phyloP scores from a whole-genome alignment of 2,797 vertebrate species.

The Liparis tanakae region DNA sequence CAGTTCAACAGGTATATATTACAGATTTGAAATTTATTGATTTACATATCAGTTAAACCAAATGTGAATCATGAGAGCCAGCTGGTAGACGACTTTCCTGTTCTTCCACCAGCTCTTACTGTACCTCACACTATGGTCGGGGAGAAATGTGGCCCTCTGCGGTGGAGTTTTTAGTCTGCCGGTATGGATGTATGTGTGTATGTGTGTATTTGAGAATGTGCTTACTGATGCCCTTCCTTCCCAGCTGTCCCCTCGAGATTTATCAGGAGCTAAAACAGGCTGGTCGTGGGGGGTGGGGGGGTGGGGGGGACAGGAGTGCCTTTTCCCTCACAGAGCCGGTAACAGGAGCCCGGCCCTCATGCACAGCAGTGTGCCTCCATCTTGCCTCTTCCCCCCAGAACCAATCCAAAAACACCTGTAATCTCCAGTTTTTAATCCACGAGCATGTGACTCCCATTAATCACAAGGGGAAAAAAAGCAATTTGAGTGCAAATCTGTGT shows the following conservation, averaged over 20 bases:
- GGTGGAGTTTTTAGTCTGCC: slow-evolving; percentile 65
- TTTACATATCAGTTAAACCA: slow-evolving; percentile 11
- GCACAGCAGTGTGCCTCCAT: slow-evolving; percentile 29
- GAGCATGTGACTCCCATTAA: slow-evolving; percentile 37
- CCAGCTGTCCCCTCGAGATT: slow-evolving; percentile 80
- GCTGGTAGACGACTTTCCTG: neutral
- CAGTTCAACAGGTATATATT: neutral
- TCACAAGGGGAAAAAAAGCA: slow-evolving; percentile 32
- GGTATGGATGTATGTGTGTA: slow-evolving; percentile 64
- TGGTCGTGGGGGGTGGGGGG: slow-evolving; percentile 47
- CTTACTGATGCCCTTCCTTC: slow-evolving; percentile 77
- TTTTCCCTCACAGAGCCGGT: slow-evolving; percentile 57
- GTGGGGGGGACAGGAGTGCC: slow-evolving; percentile 51
- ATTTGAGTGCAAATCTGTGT: slow-evolving; percentile 34
- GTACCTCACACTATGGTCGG: slow-evolving; percentile 30
- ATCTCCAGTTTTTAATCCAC: slow-evolving; percentile 54
- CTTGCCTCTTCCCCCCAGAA: slow-evolving; percentile 35
- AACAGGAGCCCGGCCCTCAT: slow-evolving; percentile 68
- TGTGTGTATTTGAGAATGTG: slow-evolving; percentile 75
- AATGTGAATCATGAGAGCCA: neutral
- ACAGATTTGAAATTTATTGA: neutral
- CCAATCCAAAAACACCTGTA: slow-evolving; percentile 58
- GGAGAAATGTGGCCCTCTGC: slow-evolving; percentile 62
- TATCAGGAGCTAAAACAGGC: slow-evolving; percentile 82
- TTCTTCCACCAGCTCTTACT: slow-evolving; percentile 22